Percentiles rank a stretch among this genome's conserved stretches.
Evolutionary conservation across 1,140 invertebrate genomes (phyloP).

Genomic region (Mylabris phalerata): DNA sequence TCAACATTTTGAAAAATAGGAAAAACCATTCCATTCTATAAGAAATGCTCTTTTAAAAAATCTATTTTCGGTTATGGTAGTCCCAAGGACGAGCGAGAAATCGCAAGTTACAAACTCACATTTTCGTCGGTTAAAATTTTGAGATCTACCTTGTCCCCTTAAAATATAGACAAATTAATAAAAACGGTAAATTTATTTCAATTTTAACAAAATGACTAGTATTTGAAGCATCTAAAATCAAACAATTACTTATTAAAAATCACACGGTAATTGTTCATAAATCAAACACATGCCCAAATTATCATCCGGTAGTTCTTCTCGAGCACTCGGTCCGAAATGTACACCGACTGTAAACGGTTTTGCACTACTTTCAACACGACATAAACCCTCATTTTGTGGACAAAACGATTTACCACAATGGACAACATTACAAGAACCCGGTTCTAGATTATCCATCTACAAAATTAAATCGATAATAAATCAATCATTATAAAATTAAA

Average conservation of each 20-base stretch:
- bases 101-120: no score
- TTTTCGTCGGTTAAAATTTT: no score
- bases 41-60: no score
- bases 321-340: slow-evolving; percentile 58
- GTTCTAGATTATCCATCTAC: slow-evolving; percentile 48
- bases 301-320: slow-evolving; percentile 63
- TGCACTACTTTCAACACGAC: slow-evolving; percentile 66
- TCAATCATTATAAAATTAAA: neutral
- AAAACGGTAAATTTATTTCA: no score
- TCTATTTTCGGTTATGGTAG: no score
- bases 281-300: slow-evolving; percentile 71
- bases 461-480: slow-evolving; percentile 25
- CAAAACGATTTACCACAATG: slow-evolving; percentile 70
- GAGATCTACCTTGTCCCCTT: no score
- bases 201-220: slow-evolving; percentile 4
- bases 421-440: slow-evolving; percentile 61
- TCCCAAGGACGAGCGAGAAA: no score
- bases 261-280: slow-evolving; percentile 64
- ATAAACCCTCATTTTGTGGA: slow-evolving; percentile 48
- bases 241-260: slow-evolving; percentile 15
- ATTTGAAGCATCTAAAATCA: no score
- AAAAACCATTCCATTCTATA: no score
- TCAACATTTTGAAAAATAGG: no score
- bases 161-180: no score
- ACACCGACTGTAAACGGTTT: slow-evolving; percentile 71